These are phyloP conservation scores for Epinotia ramella DNA, from an alignment of 2,888 invertebrate genomes.

Conservation along the genomic window DNA sequence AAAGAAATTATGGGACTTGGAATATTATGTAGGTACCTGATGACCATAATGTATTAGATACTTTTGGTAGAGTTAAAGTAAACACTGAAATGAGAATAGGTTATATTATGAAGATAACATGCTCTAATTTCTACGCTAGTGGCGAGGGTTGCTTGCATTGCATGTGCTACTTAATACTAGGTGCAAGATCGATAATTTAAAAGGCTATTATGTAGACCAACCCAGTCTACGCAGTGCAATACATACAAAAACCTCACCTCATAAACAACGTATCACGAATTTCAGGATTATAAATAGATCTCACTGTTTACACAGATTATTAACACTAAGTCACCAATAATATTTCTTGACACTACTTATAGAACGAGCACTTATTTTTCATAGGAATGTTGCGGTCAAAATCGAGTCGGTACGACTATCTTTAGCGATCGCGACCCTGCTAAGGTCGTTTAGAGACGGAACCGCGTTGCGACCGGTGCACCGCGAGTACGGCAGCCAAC, in stretches of 20 bases:
- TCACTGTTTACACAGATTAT: slow-evolving; percentile 31
- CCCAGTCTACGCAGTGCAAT: slow-evolving; percentile 4
- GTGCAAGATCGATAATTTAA: slow-evolving; percentile 37
- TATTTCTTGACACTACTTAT: slow-evolving; percentile 3
- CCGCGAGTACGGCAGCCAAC: slow-evolving; percentile 75
- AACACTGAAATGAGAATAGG: not conserved
- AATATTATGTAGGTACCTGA: no score
- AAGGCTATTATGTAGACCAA: slow-evolving; percentile 14
- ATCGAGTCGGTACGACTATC: slow-evolving; percentile 6
- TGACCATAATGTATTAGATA: not conserved
- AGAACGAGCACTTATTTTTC: slow-evolving; percentile 18
- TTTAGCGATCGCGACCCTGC: slow-evolving; percentile 57
- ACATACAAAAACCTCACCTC: slow-evolving; percentile 41
- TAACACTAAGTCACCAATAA: slow-evolving; percentile 23
- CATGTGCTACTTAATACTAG: slow-evolving; percentile 27
- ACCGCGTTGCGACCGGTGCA: slow-evolving; percentile 61
- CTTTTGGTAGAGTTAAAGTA: not conserved
- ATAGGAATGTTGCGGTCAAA: slow-evolving; percentile 33
- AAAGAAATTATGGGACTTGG: not conserved
- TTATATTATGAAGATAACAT: not conserved
- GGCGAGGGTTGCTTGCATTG: slow-evolving; percentile 14
- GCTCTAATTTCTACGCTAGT: slow-evolving; percentile 19
- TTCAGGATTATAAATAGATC: slow-evolving; percentile 40
- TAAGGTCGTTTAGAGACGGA: slow-evolving; percentile 62
- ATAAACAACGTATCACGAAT: slow-evolving; percentile 33